phyloP scores from a whole-genome alignment of 23 tunicate species.

The Pegea sp. region DNA sequence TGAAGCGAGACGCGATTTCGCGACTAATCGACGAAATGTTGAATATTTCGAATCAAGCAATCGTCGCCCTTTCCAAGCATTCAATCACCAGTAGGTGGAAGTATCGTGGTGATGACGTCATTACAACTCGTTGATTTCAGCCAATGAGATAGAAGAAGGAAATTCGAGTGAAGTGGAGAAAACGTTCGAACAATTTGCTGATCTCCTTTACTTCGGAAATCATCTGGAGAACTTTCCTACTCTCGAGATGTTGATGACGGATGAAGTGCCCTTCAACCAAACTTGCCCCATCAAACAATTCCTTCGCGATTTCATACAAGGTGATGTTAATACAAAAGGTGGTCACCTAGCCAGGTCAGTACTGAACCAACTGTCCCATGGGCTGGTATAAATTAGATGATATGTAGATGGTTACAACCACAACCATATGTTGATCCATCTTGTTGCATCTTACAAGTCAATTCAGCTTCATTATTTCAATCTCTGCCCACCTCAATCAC shows the following conservation, averaged over 20 bases:
- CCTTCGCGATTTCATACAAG: constrained; percentile 34
- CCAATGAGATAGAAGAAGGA: no score
- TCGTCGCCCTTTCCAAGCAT: no score
- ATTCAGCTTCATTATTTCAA: constrained; percentile 24
- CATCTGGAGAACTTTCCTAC: constrained; percentile 25
- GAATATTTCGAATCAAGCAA: no score
- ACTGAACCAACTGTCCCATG: not conserved
- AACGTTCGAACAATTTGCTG: constrained; percentile 24
- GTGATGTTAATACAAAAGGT: constrained; percentile 32
- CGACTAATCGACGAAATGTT: no score
- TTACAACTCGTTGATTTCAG: no score
- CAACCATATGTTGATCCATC: constrained; percentile 48
- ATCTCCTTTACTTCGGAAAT: constrained; percentile 25
- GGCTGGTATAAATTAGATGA: not conserved
- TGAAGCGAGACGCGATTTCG: no score
- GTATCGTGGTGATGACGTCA: no score
- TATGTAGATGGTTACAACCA: constrained; percentile 46
- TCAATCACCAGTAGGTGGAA: no score
- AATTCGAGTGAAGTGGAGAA: no score
- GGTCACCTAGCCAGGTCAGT: constrained; percentile 49
- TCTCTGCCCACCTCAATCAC: constrained; percentile 32
- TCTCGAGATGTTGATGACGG: constrained; percentile 1
- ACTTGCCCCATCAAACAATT: constrained; percentile 21
- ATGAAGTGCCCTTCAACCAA: constrained; percentile 17
- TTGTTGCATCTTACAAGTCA: constrained; percentile 20